A percentile compares a stretch with the other conserved stretches of the same genome.
These are phyloP conservation scores for Euleptes europaea DNA, from an alignment of 2,113 vertebrate species.

Conservation along the genomic window DNA sequence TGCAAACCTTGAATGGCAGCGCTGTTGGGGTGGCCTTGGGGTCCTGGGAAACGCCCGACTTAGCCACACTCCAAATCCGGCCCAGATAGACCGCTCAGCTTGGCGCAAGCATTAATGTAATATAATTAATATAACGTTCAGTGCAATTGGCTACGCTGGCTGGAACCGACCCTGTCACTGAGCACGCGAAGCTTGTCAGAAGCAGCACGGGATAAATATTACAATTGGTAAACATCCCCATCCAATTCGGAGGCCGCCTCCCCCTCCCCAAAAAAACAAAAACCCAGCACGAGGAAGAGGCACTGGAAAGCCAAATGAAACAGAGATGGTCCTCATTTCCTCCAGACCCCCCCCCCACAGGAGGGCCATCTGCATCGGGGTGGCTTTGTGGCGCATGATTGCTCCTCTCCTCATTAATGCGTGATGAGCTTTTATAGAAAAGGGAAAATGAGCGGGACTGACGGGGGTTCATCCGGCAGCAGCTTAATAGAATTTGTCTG, in stretches of 20 bases:
- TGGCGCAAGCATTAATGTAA: conserved; percentile 72
- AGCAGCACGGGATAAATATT: conserved; percentile 31
- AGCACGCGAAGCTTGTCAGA: conserved; percentile 28
- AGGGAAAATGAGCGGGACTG: conserved; percentile 75
- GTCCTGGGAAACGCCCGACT: no score
- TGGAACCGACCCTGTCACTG: conserved; percentile 45
- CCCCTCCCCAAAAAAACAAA: no score
- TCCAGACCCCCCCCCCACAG: conserved; percentile 37
- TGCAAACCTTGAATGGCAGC: not conserved
- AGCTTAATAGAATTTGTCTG: conserved; percentile 60
- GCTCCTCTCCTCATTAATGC: conserved; percentile 74
- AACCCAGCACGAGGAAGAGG: conserved; percentile 29
- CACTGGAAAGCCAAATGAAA: conserved; percentile 47
- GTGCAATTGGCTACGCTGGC: conserved; percentile 53
- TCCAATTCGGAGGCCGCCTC: not conserved
- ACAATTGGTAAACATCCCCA: conserved; percentile 43
- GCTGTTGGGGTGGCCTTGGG: no score
- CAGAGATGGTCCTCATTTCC: conserved; percentile 51
- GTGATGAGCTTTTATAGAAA: conserved; percentile 74
- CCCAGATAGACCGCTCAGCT: not conserved
- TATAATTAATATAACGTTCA: conserved; percentile 68
- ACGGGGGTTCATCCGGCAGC: conserved; percentile 72
- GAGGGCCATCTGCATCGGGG: conserved; percentile 61
- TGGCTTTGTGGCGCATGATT: conserved; percentile 68
- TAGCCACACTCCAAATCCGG: not conserved